Base-by-base conservation (phyloP, 1,140 invertebrate genomes). In the Eriocheir sinensis region DNA sequence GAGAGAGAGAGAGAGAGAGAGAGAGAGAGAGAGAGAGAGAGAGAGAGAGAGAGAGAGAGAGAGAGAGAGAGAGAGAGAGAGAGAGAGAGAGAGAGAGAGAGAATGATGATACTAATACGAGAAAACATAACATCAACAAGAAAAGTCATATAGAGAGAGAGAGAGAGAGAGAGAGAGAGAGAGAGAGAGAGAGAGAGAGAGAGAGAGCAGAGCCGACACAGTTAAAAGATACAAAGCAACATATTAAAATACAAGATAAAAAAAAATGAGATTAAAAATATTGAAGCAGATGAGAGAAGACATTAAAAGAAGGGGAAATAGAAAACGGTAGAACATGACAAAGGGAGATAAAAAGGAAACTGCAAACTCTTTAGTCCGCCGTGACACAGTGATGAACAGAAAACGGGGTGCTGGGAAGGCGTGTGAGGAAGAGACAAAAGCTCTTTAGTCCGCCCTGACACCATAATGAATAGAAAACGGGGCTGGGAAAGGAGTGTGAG, bases 211-310 rank as follows among this genome's bases (percentile, higher is more conserved):
- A n/a, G n/a, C n/a, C n/a, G n/a, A n/a, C n/a, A n/a, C 9, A n/a
- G n/a, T n/a, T n/a, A n/a, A n/a, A n/a, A n/a, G n/a, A n/a, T n/a
- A n/a, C n/a, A n/a, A n/a, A n/a, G n/a, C n/a, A n/a, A n/a, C n/a
- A n/a, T n/a, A n/a, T n/a, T n/a, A n/a, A n/a, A n/a, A n/a, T n/a
- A n/a, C n/a, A n/a, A n/a, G n/a, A n/a, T n/a, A n/a, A n/a, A n/a
- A n/a, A n/a, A n/a, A n/a, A n/a, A n/a, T n/a, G n/a, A n/a, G n/a
- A n/a, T n/a, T n/a, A n/a, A n/a, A n/a, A n/a, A n/a, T n/a, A n/a
- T n/a, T n/a, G n/a, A n/a, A n/a, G n/a, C n/a, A 72, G 60, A 72
- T 72, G 60, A 72, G n/a, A 72, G n/a, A 72, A 72, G 60, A n/a
- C 21, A n/a, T n/a, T n/a, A n/a, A n/a, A n/a, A n/a, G n/a, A n/a